These are phyloP conservation scores for Trilocha varians DNA, from an alignment of 2,888 invertebrate genomes.

Conservation along the genomic window DNA sequence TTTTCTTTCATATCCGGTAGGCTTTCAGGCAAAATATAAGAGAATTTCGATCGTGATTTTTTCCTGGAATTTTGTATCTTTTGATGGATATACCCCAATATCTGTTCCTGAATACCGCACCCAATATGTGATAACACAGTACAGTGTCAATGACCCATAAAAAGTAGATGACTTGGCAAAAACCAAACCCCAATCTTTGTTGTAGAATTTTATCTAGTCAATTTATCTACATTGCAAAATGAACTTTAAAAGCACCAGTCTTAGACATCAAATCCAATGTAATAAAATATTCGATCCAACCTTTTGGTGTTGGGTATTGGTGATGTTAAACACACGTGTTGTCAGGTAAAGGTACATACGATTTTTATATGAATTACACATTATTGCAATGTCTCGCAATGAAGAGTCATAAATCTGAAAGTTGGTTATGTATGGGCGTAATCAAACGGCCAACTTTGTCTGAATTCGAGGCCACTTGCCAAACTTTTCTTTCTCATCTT, in stretches of 20 bases:
- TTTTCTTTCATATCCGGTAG: constrained; percentile 39
- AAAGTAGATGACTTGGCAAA: constrained; percentile 40
- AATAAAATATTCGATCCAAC: background rate
- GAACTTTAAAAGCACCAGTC: fast-evolving
- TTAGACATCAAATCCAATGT: constrained; percentile 9
- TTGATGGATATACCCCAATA: too few species aligned
- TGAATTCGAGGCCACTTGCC: background rate
- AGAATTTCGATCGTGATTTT: constrained; percentile 22
- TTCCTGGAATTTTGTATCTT: too few species aligned
- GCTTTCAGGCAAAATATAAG: constrained; percentile 31
- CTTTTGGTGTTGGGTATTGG: constrained; percentile 11
- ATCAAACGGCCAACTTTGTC: constrained; percentile 1
- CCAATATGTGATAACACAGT: background rate
- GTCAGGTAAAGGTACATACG: constrained; percentile 47
- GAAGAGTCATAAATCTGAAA: constrained; percentile 26
- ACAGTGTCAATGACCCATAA: constrained; percentile 17
- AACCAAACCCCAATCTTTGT: constrained; percentile 23
- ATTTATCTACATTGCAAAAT: background rate
- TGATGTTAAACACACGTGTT: constrained; percentile 51
- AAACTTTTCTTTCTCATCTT: background rate
- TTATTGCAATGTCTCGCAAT: constrained; percentile 25
- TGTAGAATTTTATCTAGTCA: background rate
- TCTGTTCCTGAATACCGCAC: background rate
- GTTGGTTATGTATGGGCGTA: constrained; percentile 7
- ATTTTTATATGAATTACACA: constrained; percentile 38